Evolutionary conservation across 2,888 invertebrate genomes (phyloP).

Genomic region (Scaeva pyrastri): DNA sequence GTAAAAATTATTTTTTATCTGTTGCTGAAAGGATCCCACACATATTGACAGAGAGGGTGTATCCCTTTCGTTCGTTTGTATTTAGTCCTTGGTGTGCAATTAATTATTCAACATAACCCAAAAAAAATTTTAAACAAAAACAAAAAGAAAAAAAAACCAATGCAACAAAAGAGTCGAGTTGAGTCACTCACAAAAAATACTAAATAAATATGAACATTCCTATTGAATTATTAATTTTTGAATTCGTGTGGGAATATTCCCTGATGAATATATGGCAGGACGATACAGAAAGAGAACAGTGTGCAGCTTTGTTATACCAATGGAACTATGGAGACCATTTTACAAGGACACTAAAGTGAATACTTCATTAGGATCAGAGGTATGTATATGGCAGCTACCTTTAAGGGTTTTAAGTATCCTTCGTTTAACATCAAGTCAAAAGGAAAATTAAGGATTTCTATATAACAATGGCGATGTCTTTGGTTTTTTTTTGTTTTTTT

Average conservation of each 20-base stretch:
- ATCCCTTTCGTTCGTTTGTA: not conserved
- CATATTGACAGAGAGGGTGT: not conserved
- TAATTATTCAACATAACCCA: conserved; percentile 55
- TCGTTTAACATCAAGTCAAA: not conserved
- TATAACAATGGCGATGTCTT: not conserved
- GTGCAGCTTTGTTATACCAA: not conserved
- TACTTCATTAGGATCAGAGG: not conserved
- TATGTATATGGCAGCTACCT: too few relatives aligned
- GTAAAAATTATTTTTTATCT: not conserved
- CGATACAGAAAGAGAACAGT: too few relatives aligned
- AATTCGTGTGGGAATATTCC: conserved; percentile 1
- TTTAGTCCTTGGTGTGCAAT: conserved; percentile 11
- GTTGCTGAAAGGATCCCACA: not conserved
- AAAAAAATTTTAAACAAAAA: conserved; percentile 8
- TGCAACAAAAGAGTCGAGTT: not conserved
- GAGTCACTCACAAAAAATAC: conserved; percentile 8
- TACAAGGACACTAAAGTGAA: conserved; percentile 24
- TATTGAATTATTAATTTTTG: conserved; percentile 57
- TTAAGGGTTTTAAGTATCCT: not conserved
- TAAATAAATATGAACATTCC: conserved; percentile 9
- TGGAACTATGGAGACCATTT: not conserved
- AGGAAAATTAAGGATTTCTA: not conserved
- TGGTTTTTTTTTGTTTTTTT: not conserved
- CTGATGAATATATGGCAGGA: not conserved
- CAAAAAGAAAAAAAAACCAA: too few relatives aligned